phyloP scores from a whole-genome alignment of 2,888 invertebrate species.

The Panorpa germanica region DNA sequence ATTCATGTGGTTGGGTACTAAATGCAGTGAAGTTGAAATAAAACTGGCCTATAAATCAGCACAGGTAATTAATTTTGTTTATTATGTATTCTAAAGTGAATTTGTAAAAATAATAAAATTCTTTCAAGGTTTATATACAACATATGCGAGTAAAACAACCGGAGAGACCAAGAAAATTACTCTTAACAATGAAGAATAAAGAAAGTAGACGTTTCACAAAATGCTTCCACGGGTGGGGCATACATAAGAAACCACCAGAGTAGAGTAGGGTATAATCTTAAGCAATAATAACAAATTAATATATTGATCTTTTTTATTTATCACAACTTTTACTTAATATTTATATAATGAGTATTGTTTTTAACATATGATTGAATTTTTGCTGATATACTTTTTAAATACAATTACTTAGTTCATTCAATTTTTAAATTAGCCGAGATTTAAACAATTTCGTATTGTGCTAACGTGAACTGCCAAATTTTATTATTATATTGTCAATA shows the following conservation, averaged over 20 bases:
- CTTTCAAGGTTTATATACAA: conserved; percentile 81
- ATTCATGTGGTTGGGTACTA: conserved; percentile 92
- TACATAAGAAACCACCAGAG: conserved; percentile 64
- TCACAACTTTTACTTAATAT: neutral
- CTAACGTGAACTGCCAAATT: too few relatives aligned
- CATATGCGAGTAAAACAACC: conserved; percentile 92
- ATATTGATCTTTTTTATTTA: conserved; percentile 2
- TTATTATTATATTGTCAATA: too few relatives aligned
- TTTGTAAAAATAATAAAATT: conserved; percentile 6
- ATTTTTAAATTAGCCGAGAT: too few relatives aligned
- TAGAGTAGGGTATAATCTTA: conserved; percentile 27
- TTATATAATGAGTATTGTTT: too few relatives aligned
- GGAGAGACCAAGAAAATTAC: conserved; percentile 73
- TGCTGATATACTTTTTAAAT: too few relatives aligned
- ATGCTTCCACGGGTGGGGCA: conserved; percentile 98
- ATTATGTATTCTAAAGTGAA: neutral
- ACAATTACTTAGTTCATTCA: too few relatives aligned
- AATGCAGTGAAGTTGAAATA: conserved; percentile 96
- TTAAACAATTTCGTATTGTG: too few relatives aligned
- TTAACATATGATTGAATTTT: too few relatives aligned
- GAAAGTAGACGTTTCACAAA: conserved; percentile 90
- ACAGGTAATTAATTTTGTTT: conserved; percentile 40
- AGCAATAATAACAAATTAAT: neutral
- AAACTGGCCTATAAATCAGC: conserved; percentile 97
- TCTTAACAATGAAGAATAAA: conserved; percentile 88